phyloP scores from a whole-genome alignment of 2,888 invertebrate genomes.

The Amphimallon solstitiale region DNA sequence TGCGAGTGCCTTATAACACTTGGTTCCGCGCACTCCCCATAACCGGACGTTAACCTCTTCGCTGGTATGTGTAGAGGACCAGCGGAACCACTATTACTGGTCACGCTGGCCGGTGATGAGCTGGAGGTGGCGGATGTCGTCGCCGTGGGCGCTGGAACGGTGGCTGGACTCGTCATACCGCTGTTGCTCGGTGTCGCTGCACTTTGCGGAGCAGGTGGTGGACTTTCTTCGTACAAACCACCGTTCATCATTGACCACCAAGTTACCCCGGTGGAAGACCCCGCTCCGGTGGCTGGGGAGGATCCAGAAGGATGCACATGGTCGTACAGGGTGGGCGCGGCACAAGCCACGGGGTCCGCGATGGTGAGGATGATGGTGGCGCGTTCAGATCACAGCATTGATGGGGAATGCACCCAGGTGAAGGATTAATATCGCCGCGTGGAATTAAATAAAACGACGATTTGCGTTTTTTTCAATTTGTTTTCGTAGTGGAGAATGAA shows the following conservation, averaged over 20 bases:
- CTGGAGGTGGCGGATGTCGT: conserved; percentile 76
- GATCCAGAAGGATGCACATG: conserved; percentile 77
- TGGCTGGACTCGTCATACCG: conserved; percentile 64
- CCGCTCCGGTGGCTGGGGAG: conserved; percentile 83
- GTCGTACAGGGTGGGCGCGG: conserved; percentile 81
- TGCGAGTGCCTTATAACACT: conserved; percentile 83
- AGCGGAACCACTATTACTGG: conserved; percentile 75
- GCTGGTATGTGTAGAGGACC: conserved; percentile 91
- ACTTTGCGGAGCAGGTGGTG: conserved; percentile 67
- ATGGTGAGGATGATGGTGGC: conserved; percentile 71
- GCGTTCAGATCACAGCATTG: conserved; percentile 60
- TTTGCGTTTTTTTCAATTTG: no score
- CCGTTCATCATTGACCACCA: conserved; percentile 89
- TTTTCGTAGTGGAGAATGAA: not conserved
- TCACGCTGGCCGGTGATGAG: conserved; percentile 70
- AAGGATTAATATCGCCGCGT: conserved; percentile 45
- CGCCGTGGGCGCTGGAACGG: conserved; percentile 67
- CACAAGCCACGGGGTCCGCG: conserved; percentile 83
- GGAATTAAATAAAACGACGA: conserved; percentile 37
- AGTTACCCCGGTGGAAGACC: conserved; percentile 85
- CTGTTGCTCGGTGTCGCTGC: conserved; percentile 67
- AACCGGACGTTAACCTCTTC: conserved; percentile 73
- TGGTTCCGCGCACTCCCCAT: conserved; percentile 68
- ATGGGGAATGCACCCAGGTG: conserved; percentile 40
- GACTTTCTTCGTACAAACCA: conserved; percentile 79